These are phyloP conservation scores for Teleiodes luculella DNA, from an alignment of 2,888 invertebrate genomes.

Conservation along the genomic window DNA sequence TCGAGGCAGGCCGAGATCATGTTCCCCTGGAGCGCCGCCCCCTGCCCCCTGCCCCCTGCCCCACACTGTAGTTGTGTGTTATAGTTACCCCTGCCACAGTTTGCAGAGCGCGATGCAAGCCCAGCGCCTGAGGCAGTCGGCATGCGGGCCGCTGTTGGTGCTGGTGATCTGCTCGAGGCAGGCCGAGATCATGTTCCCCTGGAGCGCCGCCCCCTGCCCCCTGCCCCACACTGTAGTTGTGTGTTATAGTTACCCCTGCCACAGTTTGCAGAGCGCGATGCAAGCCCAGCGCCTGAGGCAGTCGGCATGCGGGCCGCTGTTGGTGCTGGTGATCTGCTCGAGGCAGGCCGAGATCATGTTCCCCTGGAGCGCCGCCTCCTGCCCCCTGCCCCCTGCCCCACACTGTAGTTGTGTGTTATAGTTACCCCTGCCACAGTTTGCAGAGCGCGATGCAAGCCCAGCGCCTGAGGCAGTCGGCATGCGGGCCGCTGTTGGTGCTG, in stretches of 20 bases:
- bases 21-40: slow-evolving; percentile 77
- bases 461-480: neutral
- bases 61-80: slow-evolving; percentile 81
- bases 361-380: slow-evolving; percentile 46
- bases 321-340: slow-evolving; percentile 35
- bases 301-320: slow-evolving; percentile 67
- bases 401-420: neutral
- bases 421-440: neutral
- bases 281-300: slow-evolving; percentile 91
- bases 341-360: too few relatives aligned
- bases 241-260: slow-evolving; percentile 85
- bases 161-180: slow-evolving; percentile 34
- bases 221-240: slow-evolving; percentile 80
- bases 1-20: too few relatives aligned
- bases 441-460: neutral
- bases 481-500: neutral
- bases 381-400: too few relatives aligned
- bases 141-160: slow-evolving; percentile 67
- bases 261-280: slow-evolving; percentile 92
- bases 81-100: slow-evolving; percentile 86
- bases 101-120: slow-evolving; percentile 93
- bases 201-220: too few relatives aligned
- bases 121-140: slow-evolving; percentile 85
- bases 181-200: slow-evolving; percentile 33
- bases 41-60: too few relatives aligned